Evolutionary conservation across 2,113 vertebrate species (phyloP), one percentile per base, ranked within the genome.

Genomic region (Thymallus thymallus): DNA sequence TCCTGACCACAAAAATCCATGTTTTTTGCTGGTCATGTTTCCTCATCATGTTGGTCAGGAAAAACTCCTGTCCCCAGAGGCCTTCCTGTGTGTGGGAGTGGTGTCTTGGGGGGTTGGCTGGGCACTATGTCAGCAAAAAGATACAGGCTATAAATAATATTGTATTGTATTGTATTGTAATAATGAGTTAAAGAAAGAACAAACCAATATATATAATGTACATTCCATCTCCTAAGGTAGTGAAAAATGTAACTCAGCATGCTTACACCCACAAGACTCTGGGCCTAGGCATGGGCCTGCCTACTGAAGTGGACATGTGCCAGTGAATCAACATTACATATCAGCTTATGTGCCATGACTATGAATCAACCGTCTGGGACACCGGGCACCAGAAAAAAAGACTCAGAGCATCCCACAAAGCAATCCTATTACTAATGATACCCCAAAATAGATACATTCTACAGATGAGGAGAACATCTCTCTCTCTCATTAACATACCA

Each of bases 341-440:
- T 76, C 83, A 82, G 73, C 88, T 86, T 85, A 84, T 86, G 85
- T 73, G 73, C 81, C 68, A 69, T 86, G 87, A 89, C 74, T 85
- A 80, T 76, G 86, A 48, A 81, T 65, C 80, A 76, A 71, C 89
- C 90, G 89, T 90, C 89, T 89, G 90, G 88, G 85, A 76, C 75
- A 78, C 29, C 7, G 30, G 61, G 82, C 84, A 86, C 76, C 88
- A 87, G 88, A 84, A 86, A 82, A 26, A 22, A 68, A 23, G 3
- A 22, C 72, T 45, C 58, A 83, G 76, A 72, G 79, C 71, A 76
- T 79, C 60, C n/a, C 77, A 81, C 71, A 77, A 88, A 83, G 76
- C 7, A 75, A 73, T 76, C 77, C 78, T 66, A 72, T 76, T 82
- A 73, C 83, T 88, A 86, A 90, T 81, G 76, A 88, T 85, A 88